Evolutionary conservation across 2,888 invertebrate genomes (phyloP).

Genomic region (Polyommatus iphigenia): DNA sequence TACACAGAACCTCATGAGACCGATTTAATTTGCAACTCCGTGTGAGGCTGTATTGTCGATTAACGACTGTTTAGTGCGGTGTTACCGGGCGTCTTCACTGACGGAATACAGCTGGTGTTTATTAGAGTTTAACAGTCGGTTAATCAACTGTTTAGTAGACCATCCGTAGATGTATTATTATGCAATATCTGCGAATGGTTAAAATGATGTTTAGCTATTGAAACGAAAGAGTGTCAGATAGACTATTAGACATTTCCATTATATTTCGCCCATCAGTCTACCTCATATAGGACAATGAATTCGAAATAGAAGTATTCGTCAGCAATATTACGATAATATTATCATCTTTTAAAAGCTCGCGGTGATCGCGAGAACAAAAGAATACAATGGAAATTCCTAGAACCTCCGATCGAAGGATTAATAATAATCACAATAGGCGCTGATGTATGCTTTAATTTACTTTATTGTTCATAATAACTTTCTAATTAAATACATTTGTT

Average conservation of each 20-base stretch:
- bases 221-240: neutral
- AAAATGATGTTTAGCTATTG: neutral
- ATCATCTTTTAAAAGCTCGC: too few relatives aligned
- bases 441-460: too few relatives aligned
- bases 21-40: conserved; percentile 13
- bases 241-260: neutral
- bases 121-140: neutral
- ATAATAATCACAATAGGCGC: too few relatives aligned
- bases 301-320: too few relatives aligned
- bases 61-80: neutral
- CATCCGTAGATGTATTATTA: neutral
- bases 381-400: too few relatives aligned
- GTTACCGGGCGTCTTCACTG: neutral
- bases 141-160: neutral
- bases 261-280: neutral
- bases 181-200: neutral
- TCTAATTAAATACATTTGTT: too few relatives aligned
- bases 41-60: conserved; percentile 3
- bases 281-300: too few relatives aligned
- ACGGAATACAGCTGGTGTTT: neutral
- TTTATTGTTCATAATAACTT: too few relatives aligned
- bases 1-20: neutral
- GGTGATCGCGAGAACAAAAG: too few relatives aligned
- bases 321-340: too few relatives aligned
- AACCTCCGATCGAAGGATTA: too few relatives aligned